Conservation (phyloP, 2,797 vertebrate genomes). For the Etheostoma perlongum region DNA sequence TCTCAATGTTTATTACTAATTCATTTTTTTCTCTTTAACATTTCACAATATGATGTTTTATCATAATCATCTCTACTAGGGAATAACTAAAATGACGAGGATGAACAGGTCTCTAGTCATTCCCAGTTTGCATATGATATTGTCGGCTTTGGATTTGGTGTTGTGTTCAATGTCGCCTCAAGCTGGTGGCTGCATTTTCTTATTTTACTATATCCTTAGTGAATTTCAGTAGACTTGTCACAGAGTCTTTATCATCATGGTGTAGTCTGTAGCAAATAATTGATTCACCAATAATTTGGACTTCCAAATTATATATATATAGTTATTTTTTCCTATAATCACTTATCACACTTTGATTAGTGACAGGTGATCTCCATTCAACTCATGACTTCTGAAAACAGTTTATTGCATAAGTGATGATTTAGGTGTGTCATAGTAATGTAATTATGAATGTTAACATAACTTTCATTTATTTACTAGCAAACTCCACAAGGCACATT, state of each 20-base stretch:
- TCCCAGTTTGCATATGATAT: constrained; percentile 50
- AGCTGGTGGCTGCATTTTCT: neutral
- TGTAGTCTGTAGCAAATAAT: neutral
- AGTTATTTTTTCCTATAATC: neutral
- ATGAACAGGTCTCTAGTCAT: constrained; percentile 45
- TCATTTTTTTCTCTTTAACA: constrained; percentile 69
- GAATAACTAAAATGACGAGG: constrained; percentile 63
- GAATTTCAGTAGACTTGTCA: constrained; percentile 21
- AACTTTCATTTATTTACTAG: neutral
- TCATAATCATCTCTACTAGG: constrained; percentile 64
- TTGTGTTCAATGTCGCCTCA: constrained; percentile 37
- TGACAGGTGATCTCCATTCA: neutral
- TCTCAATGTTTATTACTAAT: constrained; percentile 81
- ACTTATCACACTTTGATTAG: neutral
- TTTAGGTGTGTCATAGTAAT: neutral
- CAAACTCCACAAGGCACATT: neutral
- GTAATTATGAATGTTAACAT: neutral
- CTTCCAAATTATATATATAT: no score
- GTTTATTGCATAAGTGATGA: neutral
- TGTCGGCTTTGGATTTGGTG: constrained; percentile 34
- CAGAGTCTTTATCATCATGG: neutral
- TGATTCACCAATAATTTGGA: neutral
- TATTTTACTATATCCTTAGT: constrained; percentile 5
- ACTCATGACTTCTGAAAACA: neutral
- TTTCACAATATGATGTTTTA: constrained; percentile 78